Conservation (phyloP, 2,888 invertebrate species). For the Helobdella robusta region DNA sequence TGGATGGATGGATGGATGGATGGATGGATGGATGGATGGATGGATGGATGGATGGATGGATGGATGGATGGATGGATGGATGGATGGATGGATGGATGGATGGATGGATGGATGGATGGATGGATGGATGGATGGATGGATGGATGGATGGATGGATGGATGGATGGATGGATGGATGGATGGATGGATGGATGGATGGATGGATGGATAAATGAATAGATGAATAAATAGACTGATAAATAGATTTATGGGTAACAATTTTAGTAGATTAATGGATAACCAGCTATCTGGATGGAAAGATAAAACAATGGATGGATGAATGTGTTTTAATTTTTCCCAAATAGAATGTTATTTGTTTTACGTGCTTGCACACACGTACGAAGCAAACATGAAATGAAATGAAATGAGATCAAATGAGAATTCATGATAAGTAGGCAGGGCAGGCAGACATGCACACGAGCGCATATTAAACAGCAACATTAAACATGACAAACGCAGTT, state of each 20-base stretch:
- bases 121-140: slow-evolving; percentile 17
- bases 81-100: slow-evolving; percentile 17
- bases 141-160: slow-evolving; percentile 17
- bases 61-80: slow-evolving; percentile 17
- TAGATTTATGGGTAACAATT: background rate
- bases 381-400: too few relatives aligned
- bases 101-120: slow-evolving; percentile 17
- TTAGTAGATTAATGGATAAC: too few relatives aligned
- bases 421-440: too few relatives aligned
- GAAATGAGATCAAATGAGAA: too few relatives aligned
- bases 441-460: too few relatives aligned
- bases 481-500: too few relatives aligned
- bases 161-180: slow-evolving; percentile 17
- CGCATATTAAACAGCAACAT: too few relatives aligned
- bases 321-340: too few relatives aligned
- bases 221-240: background rate
- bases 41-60: slow-evolving; percentile 17
- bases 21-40: slow-evolving; percentile 17
- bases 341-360: too few relatives aligned
- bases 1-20: slow-evolving; percentile 17
- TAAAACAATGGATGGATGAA: background rate
- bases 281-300: background rate
- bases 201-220: background rate
- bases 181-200: slow-evolving; percentile 14
- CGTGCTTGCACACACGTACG: too few relatives aligned